A percentile compares a stretch with the other conserved stretches of the same genome.
phyloP scores from a whole-genome alignment of 2,797 vertebrate species.

The Pipistrellus pygmaeus region DNA sequence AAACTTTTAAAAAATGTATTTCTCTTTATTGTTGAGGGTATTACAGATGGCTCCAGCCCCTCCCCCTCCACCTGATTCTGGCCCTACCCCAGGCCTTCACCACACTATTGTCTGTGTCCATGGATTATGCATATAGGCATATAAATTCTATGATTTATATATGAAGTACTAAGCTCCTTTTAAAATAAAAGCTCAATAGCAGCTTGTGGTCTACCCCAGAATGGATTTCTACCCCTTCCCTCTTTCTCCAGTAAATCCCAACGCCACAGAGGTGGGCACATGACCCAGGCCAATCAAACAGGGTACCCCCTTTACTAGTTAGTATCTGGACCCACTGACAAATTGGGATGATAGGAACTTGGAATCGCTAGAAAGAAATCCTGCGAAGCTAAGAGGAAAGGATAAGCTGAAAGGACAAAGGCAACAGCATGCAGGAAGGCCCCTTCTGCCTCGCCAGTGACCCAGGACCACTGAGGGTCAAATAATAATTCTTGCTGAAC shows the following conservation, averaged over 20 bases:
- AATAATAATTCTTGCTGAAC: slow-evolving; percentile 17
- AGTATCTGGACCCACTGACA: not conserved
- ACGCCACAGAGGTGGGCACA: not conserved
- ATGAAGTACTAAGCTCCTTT: slow-evolving; percentile 31
- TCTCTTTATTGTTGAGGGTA: too few species aligned
- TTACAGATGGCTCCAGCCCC: too few species aligned
- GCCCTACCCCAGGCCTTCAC: too few species aligned
- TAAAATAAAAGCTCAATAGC: not conserved
- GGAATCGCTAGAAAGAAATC: not conserved
- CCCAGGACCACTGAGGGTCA: not conserved
- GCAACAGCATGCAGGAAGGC: not conserved
- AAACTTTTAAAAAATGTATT: too few species aligned
- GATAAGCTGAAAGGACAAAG: not conserved
- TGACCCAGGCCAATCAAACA: not conserved
- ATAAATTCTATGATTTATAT: too few species aligned
- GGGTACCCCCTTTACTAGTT: not conserved
- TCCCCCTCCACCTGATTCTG: too few species aligned
- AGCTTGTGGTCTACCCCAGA: not conserved
- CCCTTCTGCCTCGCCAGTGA: not conserved
- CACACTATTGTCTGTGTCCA: too few species aligned
- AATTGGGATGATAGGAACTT: not conserved
- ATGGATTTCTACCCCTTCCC: not conserved
- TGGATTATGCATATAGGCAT: too few species aligned
- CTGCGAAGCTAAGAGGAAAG: not conserved
- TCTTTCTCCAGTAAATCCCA: not conserved